These are phyloP conservation scores for Alaudala cheleensis DNA, from an alignment of 2,113 vertebrate species.

Conservation along the genomic window DNA sequence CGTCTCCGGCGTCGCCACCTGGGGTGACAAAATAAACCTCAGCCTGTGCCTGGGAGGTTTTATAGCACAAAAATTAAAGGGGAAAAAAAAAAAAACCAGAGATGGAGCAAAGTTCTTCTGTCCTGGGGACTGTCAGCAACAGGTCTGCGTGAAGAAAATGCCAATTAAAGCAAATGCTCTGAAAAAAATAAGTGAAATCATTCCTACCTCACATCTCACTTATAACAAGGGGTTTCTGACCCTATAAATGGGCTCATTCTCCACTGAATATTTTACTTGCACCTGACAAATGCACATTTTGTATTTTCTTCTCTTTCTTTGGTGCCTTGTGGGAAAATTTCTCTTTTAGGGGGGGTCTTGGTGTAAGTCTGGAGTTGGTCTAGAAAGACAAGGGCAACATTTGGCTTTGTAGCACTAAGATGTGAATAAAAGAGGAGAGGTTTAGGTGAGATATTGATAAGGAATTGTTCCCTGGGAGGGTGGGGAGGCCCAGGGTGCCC, in stretches of 20 bases:
- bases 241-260: not conserved
- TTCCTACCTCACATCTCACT: not conserved
- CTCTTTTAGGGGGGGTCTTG: not conserved
- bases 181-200: not conserved
- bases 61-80: too few relatives aligned
- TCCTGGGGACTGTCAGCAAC: not conserved
- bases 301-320: not conserved
- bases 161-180: not conserved
- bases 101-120: not conserved
- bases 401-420: not conserved
- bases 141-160: not conserved
- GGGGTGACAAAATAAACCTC: not conserved
- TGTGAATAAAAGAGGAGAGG: not conserved
- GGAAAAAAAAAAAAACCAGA: not conserved
- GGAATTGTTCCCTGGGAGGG: rapidly evolving
- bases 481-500: rapidly evolving
- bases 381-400: not conserved
- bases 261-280: not conserved
- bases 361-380: not conserved
- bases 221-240: not conserved
- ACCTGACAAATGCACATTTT: not conserved
- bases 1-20: not conserved
- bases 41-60: not conserved
- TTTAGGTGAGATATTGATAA: not conserved
- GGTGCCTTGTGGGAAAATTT: not conserved